Conservation (phyloP, 2,797 vertebrate genomes). For the Enteromius radiatus region DNA sequence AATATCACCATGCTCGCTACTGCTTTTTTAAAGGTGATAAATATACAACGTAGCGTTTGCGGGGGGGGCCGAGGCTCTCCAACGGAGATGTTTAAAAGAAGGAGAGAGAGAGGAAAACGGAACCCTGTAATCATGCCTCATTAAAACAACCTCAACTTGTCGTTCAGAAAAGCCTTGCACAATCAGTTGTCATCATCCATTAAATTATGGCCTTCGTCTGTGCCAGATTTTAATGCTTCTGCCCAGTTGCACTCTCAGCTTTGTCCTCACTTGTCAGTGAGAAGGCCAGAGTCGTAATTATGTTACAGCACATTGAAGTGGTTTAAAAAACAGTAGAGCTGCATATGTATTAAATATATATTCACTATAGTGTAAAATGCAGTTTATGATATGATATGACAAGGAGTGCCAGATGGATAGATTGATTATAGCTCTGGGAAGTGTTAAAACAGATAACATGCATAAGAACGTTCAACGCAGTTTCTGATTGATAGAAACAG, state of each 20-base stretch:
- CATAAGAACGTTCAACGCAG: background rate
- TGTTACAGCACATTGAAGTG: slow-evolving; percentile 52
- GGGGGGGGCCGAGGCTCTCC: slow-evolving; percentile 29
- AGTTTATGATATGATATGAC: slow-evolving; percentile 33
- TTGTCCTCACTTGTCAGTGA: slow-evolving; percentile 57
- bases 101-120: slow-evolving; percentile 29
- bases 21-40: slow-evolving; percentile 23
- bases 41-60: slow-evolving; percentile 40
- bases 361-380: slow-evolving; percentile 13
- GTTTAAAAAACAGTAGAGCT: slow-evolving; percentile 17
- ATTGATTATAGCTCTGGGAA: slow-evolving; percentile 25
- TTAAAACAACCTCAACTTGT: slow-evolving; percentile 58
- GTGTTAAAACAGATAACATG: background rate
- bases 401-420: slow-evolving; percentile 20
- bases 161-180: slow-evolving; percentile 40
- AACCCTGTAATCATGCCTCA: slow-evolving; percentile 57
- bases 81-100: slow-evolving; percentile 27
- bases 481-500: slow-evolving; percentile 1
- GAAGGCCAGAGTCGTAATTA: slow-evolving; percentile 59
- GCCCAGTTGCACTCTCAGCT: slow-evolving; percentile 44
- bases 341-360: slow-evolving; percentile 43
- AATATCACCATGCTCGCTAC: slow-evolving; percentile 15
- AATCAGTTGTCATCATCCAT: slow-evolving; percentile 59
- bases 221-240: slow-evolving; percentile 52
- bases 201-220: slow-evolving; percentile 55